Conservation (phyloP, 2,113 vertebrate species). For the human (Homo sapiens) region GRCh38 chr9:10607501-10608000, state of each 20-base stretch:
- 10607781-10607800: background rate
- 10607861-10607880: background rate
- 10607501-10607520: background rate
- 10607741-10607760: background rate
- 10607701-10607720: background rate
- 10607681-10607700: background rate
- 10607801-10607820: background rate
- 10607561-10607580: background rate
- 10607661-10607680: background rate
- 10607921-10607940: background rate
- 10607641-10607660: background rate
- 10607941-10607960: background rate
- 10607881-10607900: background rate
- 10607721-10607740: background rate
- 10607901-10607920: background rate
- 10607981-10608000: background rate
- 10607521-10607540: background rate
- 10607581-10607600: background rate
- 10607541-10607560: background rate
- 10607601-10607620: background rate
- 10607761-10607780: background rate
- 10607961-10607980: background rate
- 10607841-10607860: background rate
- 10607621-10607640: background rate
- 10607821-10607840: background rate